Evolutionary conservation across 2,888 invertebrate genomes (phyloP).

Genomic region (Eupeodes latifasciatus): DNA sequence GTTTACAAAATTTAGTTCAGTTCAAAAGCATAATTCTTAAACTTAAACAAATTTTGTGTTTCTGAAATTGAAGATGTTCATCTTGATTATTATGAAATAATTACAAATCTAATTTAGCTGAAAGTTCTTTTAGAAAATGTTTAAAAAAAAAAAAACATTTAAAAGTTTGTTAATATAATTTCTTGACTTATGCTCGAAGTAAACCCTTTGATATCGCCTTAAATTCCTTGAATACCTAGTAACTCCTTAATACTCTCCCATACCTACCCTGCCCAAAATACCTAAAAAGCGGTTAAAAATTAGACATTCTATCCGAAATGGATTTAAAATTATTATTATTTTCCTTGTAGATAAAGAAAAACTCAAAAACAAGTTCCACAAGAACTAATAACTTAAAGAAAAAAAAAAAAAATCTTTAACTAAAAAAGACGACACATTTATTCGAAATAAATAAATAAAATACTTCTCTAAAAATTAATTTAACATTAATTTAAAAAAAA

Average conservation of each 20-base stretch:
- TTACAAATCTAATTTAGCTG: too few species aligned
- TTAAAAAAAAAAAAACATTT: neutral
- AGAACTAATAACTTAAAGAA: conserved; percentile 7
- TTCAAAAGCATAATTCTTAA: too few species aligned
- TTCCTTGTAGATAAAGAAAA: conserved; percentile 40
- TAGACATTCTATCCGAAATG: conserved; percentile 45
- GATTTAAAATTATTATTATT: conserved; percentile 40
- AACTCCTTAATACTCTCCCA: conserved; percentile 27
- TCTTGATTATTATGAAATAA: too few species aligned
- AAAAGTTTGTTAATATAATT: neutral
- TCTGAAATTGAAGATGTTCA: too few species aligned
- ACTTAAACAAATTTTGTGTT: too few species aligned
- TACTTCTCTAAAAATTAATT: conserved; percentile 12
- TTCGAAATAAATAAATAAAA: conserved; percentile 30
- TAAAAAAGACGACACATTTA: conserved; percentile 60
- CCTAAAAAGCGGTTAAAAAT: conserved; percentile 59
- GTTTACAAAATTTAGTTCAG: too few species aligned
- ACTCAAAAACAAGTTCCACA: neutral
- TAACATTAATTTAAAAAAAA: conserved; percentile 10
- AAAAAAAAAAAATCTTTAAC: conserved; percentile 4
- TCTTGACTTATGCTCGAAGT: conserved; percentile 42
- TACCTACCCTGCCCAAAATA: conserved; percentile 38
- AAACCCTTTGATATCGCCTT: neutral
- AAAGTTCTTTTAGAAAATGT: too few species aligned
- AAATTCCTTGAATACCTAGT: conserved; percentile 32